Evolutionary conservation across 2,113 vertebrate genomes (phyloP), one percentile per base, ranked within the genome.

Genomic region (Marmota monax): DNA sequence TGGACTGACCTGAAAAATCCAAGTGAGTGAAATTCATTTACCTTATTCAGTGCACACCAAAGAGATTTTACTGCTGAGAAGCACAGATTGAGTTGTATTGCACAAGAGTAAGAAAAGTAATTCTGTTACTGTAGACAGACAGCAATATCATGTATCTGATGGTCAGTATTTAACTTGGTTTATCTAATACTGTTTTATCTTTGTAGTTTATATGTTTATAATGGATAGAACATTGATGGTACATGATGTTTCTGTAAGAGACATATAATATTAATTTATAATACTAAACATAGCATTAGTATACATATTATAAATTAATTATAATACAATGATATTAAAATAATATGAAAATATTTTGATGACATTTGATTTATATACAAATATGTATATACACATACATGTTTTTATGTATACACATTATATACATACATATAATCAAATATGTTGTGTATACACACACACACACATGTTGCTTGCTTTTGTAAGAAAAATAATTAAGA

Each of bases 401-500:
- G 56, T 58, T 22, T 22, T 22, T 22, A 58, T 58, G 56, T 58
- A 58, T 58, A 22, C 18, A 58, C 13, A 53, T 53, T 23, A 58
- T 7, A 58, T 7, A 58, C 56, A 58, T 7, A 58, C 56, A 58
- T 20, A 58, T 1, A 48, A 4, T 16, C 13, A 53, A 17, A 16
- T 53, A 51, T 51, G 48, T 53, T 53, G 51, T 53, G 51, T 53
- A 53, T 53, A 53, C 51, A 22, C 56, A 58, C 51, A 22, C 56
- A 58, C 20, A 22, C 56, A 22, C 56, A 58, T 51, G 12, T 51
- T 51, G 63, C 37, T 67, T 39, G 32, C 1, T 84, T 17, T 72
- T 74, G 5, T 72, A 77, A 67, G 39, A 94, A 83, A 91, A 73
- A 72, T n/a, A 73, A n/a, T 69, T 48, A 7, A 69, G 34, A 84